A percentile compares a stretch with the other conserved stretches of the same genome.
Evolutionary conservation across 2,888 invertebrate species (phyloP).

Genomic region (Oscheius sp.): DNA sequence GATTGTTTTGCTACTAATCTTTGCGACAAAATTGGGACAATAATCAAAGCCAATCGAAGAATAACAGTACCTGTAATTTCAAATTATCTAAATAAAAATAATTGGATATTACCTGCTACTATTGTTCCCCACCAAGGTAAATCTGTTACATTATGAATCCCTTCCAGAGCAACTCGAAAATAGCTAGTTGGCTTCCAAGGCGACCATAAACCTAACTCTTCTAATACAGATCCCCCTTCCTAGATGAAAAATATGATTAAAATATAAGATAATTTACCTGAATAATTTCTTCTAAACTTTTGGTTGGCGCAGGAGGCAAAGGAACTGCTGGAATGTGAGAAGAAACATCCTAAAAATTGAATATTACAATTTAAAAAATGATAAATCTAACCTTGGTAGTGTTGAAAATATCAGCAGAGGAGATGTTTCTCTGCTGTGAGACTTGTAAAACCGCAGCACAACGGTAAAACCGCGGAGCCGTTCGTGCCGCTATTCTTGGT

Average conservation of each 20-base stretch:
- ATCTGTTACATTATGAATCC: conserved; percentile 81
- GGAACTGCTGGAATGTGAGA: conserved; percentile 44
- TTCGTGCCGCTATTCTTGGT: conserved; percentile 35
- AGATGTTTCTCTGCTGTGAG: conserved; percentile 30
- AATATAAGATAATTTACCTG: not conserved
- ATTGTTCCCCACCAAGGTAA: conserved; percentile 95
- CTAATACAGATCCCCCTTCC: conserved; percentile 55
- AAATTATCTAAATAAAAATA: not conserved
- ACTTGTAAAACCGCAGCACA: conserved; percentile 2
- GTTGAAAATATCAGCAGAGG: conserved; percentile 47
- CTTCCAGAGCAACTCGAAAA: conserved; percentile 83
- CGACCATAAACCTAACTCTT: conserved; percentile 62
- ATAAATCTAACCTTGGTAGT: conserved; percentile 22
- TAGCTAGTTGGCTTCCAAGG: conserved; percentile 84
- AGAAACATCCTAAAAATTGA: conserved; percentile 2
- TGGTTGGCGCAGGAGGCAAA: conserved; percentile 39
- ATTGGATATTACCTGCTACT: conserved; percentile 75
- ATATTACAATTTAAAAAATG: not conserved
- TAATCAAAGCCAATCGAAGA: conserved; percentile 83
- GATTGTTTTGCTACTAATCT: conserved; percentile 79
- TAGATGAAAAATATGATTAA: not conserved
- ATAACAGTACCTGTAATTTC: conserved; percentile 78
- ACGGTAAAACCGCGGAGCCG: not conserved
- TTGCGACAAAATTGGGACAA: conserved; percentile 84
- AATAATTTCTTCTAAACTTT: conserved; percentile 41